Evolutionary conservation across 2,113 vertebrate genomes (phyloP).

Genomic region (Lampris incognitus): DNA sequence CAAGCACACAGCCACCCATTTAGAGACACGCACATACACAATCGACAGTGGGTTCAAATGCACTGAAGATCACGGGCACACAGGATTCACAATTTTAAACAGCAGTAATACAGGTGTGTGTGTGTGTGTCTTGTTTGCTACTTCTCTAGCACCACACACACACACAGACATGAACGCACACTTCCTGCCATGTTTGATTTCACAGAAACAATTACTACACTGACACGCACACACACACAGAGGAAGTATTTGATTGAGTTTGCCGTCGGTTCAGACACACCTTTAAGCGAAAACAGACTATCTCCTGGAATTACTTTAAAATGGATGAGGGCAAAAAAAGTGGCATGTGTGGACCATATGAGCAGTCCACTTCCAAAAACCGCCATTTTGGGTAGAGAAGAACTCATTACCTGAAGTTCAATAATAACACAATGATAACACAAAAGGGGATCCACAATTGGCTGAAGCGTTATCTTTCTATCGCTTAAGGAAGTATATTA

Average conservation of each 20-base stretch:
- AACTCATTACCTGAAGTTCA: too few relatives aligned
- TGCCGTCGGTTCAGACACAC: slow-evolving; percentile 8
- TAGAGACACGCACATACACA: too few relatives aligned
- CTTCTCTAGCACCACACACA: neutral
- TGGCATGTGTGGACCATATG: slow-evolving; percentile 21
- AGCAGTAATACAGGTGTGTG: neutral
- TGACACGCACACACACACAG: neutral
- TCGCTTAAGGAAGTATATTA: too few relatives aligned
- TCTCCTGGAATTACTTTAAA: neutral
- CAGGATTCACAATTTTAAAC: neutral
- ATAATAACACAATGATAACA: too few relatives aligned
- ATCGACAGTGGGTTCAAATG: too few relatives aligned
- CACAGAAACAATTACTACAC: too few relatives aligned
- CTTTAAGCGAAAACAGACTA: slow-evolving; percentile 9
- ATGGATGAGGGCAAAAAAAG: too few relatives aligned
- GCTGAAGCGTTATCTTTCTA: too few relatives aligned
- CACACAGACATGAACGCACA: slow-evolving; percentile 2
- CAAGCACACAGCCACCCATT: neutral
- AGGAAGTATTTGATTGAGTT: neutral
- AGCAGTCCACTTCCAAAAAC: neutral
- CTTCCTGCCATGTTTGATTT: neutral
- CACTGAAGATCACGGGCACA: neutral
- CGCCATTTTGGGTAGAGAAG: neutral
- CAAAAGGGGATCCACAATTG: too few relatives aligned
- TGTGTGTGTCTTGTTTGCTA: too few relatives aligned